Evolutionary conservation across 1,140 invertebrate species (phyloP).

Genomic region (Lepidostoma basale): DNA sequence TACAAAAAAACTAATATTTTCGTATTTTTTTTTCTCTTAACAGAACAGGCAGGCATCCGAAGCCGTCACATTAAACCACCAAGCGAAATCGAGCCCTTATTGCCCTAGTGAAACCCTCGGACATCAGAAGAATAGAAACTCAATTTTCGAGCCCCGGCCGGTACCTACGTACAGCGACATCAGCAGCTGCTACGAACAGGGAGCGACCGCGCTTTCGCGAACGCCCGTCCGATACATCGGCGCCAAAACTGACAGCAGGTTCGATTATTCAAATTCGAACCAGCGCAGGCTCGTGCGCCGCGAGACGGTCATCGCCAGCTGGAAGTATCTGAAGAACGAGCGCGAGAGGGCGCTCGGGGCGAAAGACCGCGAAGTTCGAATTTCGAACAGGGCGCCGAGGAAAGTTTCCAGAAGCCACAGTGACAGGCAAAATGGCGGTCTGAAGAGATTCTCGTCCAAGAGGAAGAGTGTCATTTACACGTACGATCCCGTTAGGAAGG

Average conservation of each 20-base stretch:
- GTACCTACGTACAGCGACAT: constrained; percentile 37
- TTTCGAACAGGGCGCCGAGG: background rate
- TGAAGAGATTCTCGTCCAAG: constrained; percentile 34
- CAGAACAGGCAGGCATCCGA: constrained; percentile 16
- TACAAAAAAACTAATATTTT: background rate
- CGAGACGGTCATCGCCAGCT: constrained; percentile 43
- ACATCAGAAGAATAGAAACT: constrained; percentile 25
- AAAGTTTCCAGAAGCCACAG: constrained; percentile 35
- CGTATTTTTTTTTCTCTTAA: constrained; percentile 1
- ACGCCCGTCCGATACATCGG: constrained; percentile 30
- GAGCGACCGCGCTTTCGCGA: constrained; percentile 2
- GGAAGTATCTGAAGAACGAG: constrained; percentile 43
- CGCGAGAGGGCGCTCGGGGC: constrained; percentile 32
- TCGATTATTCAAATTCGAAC: constrained; percentile 25
- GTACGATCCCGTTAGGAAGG: constrained; percentile 31
- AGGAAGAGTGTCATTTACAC: constrained; percentile 40
- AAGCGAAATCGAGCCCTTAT: background rate
- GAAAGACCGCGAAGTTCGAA: background rate
- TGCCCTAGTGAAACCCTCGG: background rate
- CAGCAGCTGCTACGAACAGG: constrained; percentile 19
- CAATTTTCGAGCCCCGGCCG: constrained; percentile 39
- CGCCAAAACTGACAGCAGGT: constrained; percentile 38
- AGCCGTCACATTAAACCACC: background rate
- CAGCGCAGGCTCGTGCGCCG: constrained; percentile 31
- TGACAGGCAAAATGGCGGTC: constrained; percentile 23